Base-by-base conservation (phyloP, 2,113 vertebrate genomes). In the Oplegnathus fasciatus region DNA sequence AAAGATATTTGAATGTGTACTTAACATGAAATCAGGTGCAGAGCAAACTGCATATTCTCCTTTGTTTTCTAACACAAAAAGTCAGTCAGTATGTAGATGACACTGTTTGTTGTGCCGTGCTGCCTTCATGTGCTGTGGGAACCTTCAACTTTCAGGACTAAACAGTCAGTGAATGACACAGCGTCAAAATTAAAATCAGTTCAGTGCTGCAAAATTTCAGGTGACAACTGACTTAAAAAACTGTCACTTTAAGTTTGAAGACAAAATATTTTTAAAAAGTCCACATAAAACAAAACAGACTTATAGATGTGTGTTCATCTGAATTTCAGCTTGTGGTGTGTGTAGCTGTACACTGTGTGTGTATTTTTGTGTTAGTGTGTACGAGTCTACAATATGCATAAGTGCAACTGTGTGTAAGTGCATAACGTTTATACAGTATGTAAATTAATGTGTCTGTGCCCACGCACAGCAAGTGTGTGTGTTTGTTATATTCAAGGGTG, bases 41-140 rank as follows among this genome's bases (percentile, higher is more conserved):
- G 6, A 37, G 34, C 34, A 37, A 37, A 37, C 34, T 37, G 34
- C 34, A 37, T 6, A 37, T 37, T 37, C n/a, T 37, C 34, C 46
- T 48, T 48, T 48, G 5, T 48, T 48, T 46, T 48, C 15, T 48
- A 17, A 17, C 17, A 18, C 15, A 48, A 6, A 46, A 50, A 50
- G 18, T 50, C 18, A 14, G 13, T 26, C 11, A 57, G n/a, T n/a
- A n/a, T 11, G 54, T 11, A 22, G 50, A n/a, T 28, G 57, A 58
- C 26, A 58, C 54, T 26, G 6, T 13, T 2, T 55, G 54, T 28
- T 28, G 55, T 60, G 17, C 60, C 11, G 60, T 37, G 32, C 9
- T 62, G 60, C 60, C 60, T 61, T 62, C 60, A 22, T 5, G 60
- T 37, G 30, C 60, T 62, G 60, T 62, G 60, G 60, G 32, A 62